Base-by-base conservation (phyloP, 2,888 invertebrate genomes). In the Parapristionchus giblindavisi region DNA sequence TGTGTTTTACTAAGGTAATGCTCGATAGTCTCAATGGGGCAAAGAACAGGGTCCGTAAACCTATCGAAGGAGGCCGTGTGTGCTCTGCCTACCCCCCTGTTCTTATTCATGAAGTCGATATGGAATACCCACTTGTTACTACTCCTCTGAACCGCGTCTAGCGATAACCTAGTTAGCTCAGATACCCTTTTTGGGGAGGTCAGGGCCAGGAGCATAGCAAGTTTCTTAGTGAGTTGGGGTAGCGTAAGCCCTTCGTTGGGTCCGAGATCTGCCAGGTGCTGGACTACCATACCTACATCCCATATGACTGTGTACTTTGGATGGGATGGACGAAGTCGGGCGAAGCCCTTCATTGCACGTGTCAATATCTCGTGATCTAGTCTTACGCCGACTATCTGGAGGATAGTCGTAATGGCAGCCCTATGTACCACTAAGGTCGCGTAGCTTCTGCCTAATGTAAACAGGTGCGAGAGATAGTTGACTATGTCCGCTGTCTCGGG, bases 141-240 rank as follows among this genome's bases (percentile, higher is more conserved):
- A 8, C 61, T 36, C 61, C 36, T 27, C n/a, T 34, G 29, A 8
- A 61, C 11, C n/a, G 61, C 8, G 34, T 27, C 34, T 32, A 27
- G 11, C 11, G 8, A 8, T 8, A 61, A 24, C n/a, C 36, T 27
- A 8, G 61, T 36, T 61, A 61, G 8, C n/a, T 61, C 61, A 17
- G 61, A 61, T 32, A 61, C 61, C 14, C 61, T 8, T n/a, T 61
- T 27, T 27, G 61, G 61, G 32, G 61, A 61, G 11, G 61, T 34
- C 11, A 61, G 34, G 11, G 61, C 61, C 11, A 61, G 61, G 11
- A 61, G n/a, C 32, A 61, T 61, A 6, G n/a, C 61, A 14, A 34
- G 6, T 24, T 61, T 61, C 32, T 32, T 8, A 36, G 61, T 61
- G 36, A 61, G 61, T 11, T 61, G 6, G 32, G 6, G 6, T 11